phyloP scores from a whole-genome alignment of 2,888 invertebrate genomes.

The Piscicola geometra region DNA sequence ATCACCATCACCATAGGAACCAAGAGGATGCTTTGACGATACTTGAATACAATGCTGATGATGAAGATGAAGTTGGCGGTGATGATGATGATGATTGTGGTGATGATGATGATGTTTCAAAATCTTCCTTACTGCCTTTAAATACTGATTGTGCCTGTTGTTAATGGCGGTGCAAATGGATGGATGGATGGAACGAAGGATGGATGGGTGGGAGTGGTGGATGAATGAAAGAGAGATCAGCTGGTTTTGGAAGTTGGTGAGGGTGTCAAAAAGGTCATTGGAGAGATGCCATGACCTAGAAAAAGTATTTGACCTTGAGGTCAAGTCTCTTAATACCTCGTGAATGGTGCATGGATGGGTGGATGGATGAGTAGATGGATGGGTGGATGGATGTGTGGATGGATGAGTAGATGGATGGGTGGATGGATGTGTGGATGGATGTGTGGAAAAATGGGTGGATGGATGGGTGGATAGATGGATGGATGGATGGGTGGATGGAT shows the following conservation, averaged over 20 bases:
- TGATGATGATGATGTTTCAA: background rate
- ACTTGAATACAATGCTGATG: background rate
- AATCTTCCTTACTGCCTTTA: background rate
- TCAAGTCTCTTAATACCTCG: too few relatives aligned
- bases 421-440: too few relatives aligned
- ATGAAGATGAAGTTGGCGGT: background rate
- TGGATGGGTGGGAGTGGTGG: background rate
- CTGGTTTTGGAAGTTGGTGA: background rate
- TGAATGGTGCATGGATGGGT: background rate
- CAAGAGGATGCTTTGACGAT: background rate
- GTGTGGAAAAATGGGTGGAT: too few relatives aligned
- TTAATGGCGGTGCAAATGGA: background rate
- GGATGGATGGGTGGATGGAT: too few relatives aligned
- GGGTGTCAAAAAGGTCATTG: background rate
- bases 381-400: too few relatives aligned
- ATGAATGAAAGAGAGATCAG: conserved; percentile 2
- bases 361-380: background rate
- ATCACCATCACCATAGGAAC: background rate
- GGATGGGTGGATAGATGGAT: too few relatives aligned
- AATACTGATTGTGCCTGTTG: background rate
- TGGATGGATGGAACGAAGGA: background rate
- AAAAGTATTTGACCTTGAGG: too few relatives aligned
- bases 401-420: too few relatives aligned
- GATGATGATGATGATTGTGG: background rate
- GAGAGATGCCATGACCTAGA: background rate